phyloP scores from a whole-genome alignment of 2,797 vertebrate species.

The Micrastur ruficollis region DNA sequence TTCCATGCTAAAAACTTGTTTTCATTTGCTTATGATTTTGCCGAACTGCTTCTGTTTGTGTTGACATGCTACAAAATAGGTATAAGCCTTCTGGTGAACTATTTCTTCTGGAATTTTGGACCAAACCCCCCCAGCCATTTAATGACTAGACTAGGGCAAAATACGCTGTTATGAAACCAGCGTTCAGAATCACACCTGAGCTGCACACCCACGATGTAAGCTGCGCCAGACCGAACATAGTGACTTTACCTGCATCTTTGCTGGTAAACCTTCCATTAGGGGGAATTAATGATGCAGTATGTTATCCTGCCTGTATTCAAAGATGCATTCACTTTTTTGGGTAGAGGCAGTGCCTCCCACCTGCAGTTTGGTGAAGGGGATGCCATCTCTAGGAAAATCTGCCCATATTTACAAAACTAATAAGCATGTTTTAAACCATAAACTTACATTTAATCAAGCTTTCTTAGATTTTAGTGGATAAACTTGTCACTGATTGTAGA shows the following conservation, averaged over 20 bases:
- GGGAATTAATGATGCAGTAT: background rate
- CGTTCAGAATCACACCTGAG: background rate
- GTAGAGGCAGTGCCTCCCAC: background rate
- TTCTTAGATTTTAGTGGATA: background rate
- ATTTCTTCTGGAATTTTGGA: background rate
- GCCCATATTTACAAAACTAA: background rate
- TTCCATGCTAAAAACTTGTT: background rate
- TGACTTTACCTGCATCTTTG: background rate
- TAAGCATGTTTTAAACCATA: background rate
- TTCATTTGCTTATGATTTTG: background rate
- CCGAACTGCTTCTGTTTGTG: background rate
- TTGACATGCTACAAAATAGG: background rate
- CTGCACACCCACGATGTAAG: rapidly evolving
- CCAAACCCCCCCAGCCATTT: background rate
- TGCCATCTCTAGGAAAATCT: background rate
- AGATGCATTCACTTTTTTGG: background rate
- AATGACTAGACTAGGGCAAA: background rate
- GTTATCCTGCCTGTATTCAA: background rate
- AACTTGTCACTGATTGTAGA: background rate
- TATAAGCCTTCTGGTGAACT: background rate
- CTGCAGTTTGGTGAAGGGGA: background rate
- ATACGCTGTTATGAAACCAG: background rate
- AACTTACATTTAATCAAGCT: background rate
- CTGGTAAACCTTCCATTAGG: background rate
- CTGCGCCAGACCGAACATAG: background rate